Conservation (phyloP, 1,140 invertebrate species). For the Drosophila busckii region DNA sequence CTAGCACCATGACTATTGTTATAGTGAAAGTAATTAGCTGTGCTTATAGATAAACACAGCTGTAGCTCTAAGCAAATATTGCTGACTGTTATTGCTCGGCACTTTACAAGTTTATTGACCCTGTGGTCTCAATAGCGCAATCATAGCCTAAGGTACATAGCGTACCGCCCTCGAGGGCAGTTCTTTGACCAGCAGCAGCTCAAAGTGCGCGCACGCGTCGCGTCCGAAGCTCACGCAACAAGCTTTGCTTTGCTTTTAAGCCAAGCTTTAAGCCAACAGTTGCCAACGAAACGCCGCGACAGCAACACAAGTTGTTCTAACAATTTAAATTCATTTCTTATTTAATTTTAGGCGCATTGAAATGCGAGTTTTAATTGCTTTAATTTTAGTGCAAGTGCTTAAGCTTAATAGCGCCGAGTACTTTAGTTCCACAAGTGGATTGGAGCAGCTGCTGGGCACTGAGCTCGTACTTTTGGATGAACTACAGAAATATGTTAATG, state of each 20-base stretch:
- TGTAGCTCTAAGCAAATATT: too few relatives aligned
- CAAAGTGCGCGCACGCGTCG: constrained; percentile 15
- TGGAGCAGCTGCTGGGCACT: constrained; percentile 91
- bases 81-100: background rate
- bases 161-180: constrained; percentile 40
- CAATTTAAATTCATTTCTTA: background rate
- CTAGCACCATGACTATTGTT: too few relatives aligned
- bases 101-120: constrained; percentile 49
- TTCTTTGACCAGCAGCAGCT: constrained; percentile 54
- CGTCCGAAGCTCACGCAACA: constrained; percentile 21
- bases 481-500: constrained; percentile 88
- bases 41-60: constrained; percentile 1
- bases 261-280: constrained; percentile 35
- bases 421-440: constrained; percentile 92
- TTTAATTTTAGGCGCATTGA: background rate
- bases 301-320: constrained; percentile 28
- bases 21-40: constrained; percentile 37
- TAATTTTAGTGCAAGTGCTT: constrained; percentile 22
- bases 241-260: constrained; percentile 38
- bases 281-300: constrained; percentile 44
- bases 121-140: background rate
- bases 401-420: constrained; percentile 81
- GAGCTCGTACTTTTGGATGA: constrained; percentile 90
- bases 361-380: constrained; percentile 12
- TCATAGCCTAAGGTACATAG: too few relatives aligned